These are phyloP conservation scores for Callimorpha dominula DNA, from an alignment of 2,888 invertebrate genomes.

Conservation along the genomic window DNA sequence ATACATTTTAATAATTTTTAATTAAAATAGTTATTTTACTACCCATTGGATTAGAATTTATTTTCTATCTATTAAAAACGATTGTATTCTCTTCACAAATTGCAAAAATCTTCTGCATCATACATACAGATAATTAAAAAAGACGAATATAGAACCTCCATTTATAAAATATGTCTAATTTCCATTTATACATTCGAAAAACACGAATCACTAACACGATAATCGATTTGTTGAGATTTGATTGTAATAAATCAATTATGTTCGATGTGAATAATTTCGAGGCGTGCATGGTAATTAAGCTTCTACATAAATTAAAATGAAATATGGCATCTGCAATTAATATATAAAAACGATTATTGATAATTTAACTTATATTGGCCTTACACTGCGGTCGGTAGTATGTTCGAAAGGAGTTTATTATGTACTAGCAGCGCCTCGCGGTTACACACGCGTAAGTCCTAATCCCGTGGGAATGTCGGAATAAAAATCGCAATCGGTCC, in stretches of 20 bases:
- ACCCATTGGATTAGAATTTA: background rate
- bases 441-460: too few species aligned
- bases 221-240: slow-evolving; percentile 27
- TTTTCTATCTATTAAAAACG: background rate
- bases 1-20: too few species aligned
- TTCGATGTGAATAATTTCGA: slow-evolving; percentile 16
- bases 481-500: too few species aligned
- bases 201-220: slow-evolving; percentile 12
- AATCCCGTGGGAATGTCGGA: too few species aligned
- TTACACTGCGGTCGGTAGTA: too few species aligned
- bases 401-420: too few species aligned
- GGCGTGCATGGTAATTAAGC: slow-evolving; percentile 4
- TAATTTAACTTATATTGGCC: background rate
- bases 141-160: background rate
- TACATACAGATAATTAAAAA: background rate
- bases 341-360: background rate
- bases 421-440: too few species aligned
- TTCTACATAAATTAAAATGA: slow-evolving; percentile 20
- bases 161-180: slow-evolving; percentile 5
- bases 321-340: slow-evolving; percentile 6
- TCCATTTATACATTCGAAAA: slow-evolving; percentile 19
- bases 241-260: slow-evolving; percentile 32
- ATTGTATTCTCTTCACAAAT: background rate
- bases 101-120: background rate
- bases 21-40: background rate